Base-by-base conservation (phyloP, 1,140 invertebrate genomes). In the Musca domestica region DNA sequence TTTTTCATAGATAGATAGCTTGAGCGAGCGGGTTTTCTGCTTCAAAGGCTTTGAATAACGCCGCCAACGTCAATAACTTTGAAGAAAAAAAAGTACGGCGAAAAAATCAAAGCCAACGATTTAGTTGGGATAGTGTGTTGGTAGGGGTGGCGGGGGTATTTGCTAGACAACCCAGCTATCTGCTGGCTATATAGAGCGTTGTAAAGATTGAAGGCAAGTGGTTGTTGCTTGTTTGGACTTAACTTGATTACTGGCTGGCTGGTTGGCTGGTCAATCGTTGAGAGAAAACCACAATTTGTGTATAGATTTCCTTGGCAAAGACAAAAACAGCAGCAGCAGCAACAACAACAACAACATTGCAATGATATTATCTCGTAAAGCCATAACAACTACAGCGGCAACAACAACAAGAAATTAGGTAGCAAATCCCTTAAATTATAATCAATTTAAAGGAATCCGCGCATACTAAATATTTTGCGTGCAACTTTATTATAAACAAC, bases 391-490 rank as follows among this genome's bases (percentile, higher is more conserved):
- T 41, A 34, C 34, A 41, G 10, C 34, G 12, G 10, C 34, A 41
- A 12, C 10, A 41, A 12, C 4, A 41, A 41, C 34, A 41, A 41
- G 2, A 61, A 61, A 61, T 61, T 61, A 61, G 56, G 56, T 61
- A 61, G 56, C 56, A 61, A 30, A 61, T 61, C 56, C 56, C 56
- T 61, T 61, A 61, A 61, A 61, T 61, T 61, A 61, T 61, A 61
- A 61, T 61, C 56, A 61, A 61, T 61, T 61, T 61, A 61, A 61
- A 61, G 34, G 56, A 61, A 61, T 61, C 56, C 56, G 56, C 56
- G 34, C 56, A 61, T 61, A 61, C 56, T 61, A 61, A 61, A 61
- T 30, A 61, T 61, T 61, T 61, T 30, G 56, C 56, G 56, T 61
- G 56, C 56, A 61, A 41, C 56, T 34, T 61, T 20, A 61, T 61